phyloP scores from a whole-genome alignment of 2,797 vertebrate genomes.

The Epinephelus awoara region DNA sequence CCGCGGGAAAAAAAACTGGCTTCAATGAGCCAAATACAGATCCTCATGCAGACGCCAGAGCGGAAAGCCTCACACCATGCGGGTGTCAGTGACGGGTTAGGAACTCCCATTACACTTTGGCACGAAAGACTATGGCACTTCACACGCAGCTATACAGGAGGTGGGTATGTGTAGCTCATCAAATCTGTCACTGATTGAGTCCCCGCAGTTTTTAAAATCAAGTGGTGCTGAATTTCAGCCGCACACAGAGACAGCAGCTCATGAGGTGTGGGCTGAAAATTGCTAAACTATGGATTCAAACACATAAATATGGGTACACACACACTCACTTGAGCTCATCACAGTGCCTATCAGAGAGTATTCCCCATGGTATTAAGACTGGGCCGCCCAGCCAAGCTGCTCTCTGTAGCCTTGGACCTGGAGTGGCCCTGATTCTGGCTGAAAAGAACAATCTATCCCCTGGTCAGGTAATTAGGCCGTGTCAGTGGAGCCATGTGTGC shows the following conservation, averaged over 20 bases:
- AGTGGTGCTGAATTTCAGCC: constrained; percentile 65
- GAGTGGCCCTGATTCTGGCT: constrained; percentile 70
- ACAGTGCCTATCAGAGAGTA: constrained; percentile 66
- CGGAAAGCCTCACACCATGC: constrained; percentile 66
- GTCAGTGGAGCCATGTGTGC: constrained; percentile 76
- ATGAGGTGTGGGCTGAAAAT: constrained; percentile 43
- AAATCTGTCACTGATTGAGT: constrained; percentile 68
- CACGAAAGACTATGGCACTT: constrained; percentile 72
- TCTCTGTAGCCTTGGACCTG: constrained; percentile 70
- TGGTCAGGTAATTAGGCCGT: constrained; percentile 85
- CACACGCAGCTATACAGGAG: constrained; percentile 77
- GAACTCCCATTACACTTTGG: constrained; percentile 74
- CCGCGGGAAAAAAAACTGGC: constrained; percentile 38
- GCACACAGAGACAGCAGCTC: constrained; percentile 64
- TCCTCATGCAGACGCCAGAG: constrained; percentile 52
- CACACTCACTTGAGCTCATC: constrained; percentile 57
- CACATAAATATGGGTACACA: constrained; percentile 41
- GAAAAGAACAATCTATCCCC: constrained; percentile 77
- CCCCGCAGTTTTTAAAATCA: constrained; percentile 66
- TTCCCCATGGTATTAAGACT: constrained; percentile 62
- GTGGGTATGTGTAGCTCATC: constrained; percentile 71
- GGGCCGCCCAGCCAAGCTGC: constrained; percentile 72
- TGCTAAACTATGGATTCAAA: constrained; percentile 31
- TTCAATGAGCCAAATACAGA: constrained; percentile 64
- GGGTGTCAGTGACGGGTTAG: constrained; percentile 72